A percentile compares a stretch with the other conserved stretches of the same genome.
phyloP scores from a whole-genome alignment of 2,888 invertebrate species.

The Philaethria dido region DNA sequence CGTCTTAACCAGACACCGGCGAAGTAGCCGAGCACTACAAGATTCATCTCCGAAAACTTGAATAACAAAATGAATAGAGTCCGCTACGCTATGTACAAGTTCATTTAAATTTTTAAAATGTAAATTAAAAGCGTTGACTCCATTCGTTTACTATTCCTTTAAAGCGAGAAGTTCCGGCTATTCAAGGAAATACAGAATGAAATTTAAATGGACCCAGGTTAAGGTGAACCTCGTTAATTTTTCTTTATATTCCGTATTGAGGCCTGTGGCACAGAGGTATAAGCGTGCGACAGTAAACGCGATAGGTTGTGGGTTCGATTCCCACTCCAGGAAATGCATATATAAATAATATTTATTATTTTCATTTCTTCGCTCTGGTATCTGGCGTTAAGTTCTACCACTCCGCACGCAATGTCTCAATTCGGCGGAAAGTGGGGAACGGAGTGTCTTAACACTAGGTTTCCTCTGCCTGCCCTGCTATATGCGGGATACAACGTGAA shows the following conservation, averaged over 20 bases:
- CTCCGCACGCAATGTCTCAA: no score
- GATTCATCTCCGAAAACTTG: conserved; percentile 28
- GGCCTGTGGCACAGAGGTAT: no score
- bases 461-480: no score
- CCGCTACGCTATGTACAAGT: conserved; percentile 23
- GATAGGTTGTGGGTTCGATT: no score
- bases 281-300: no score
- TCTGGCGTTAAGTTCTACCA: no score
- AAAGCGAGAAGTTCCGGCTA: conserved; percentile 31
- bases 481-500: no score
- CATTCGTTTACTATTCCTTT: conserved; percentile 35
- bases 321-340: no score
- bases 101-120: conserved; percentile 37
- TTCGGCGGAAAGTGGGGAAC: no score
- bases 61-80: conserved; percentile 36
- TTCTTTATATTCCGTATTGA: conserved; percentile 4
- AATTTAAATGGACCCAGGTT: conserved; percentile 20
- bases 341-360: no score
- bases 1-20: conserved; percentile 15
- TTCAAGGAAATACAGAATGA: conserved; percentile 32
- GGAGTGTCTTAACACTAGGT: no score
- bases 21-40: conserved; percentile 18
- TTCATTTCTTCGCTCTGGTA: no score
- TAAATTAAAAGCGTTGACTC: conserved; percentile 37
- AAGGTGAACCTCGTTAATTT: conserved; percentile 21